phyloP scores from a whole-genome alignment of 1,140 invertebrate species.

The Paramacrobiotus metropolitanus region DNA sequence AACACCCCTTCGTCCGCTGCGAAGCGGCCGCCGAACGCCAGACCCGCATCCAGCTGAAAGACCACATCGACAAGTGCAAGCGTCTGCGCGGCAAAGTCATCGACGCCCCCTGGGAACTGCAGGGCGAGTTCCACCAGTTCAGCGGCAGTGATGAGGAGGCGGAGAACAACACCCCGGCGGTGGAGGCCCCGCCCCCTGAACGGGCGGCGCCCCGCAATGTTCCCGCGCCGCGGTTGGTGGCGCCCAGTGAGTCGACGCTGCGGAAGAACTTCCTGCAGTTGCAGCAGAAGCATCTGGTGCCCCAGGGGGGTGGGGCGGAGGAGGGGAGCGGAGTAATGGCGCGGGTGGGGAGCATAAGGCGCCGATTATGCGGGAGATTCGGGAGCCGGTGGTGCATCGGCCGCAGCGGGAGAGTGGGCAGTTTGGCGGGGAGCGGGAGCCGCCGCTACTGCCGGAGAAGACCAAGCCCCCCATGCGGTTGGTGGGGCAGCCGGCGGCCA shows the following conservation, averaged over 20 bases:
- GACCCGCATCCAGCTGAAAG: constrained; percentile 91
- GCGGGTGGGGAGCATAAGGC: too few relatives aligned
- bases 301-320: too few relatives aligned
- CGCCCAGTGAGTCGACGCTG: constrained; percentile 23
- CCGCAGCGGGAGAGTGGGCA: constrained; percentile 12
- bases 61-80: constrained; percentile 72
- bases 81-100: constrained; percentile 7
- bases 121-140: constrained; percentile 4
- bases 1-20: constrained; percentile 87
- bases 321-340: too few relatives aligned
- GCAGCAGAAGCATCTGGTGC: constrained; percentile 22
- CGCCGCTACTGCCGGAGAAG: constrained; percentile 11
- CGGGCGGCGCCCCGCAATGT: not conserved
- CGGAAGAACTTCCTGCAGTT: constrained; percentile 26
- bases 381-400: constrained; percentile 12
- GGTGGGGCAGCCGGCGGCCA: constrained; percentile 17
- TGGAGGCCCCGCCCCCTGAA: not conserved
- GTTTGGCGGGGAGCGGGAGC: constrained; percentile 5
- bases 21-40: constrained; percentile 94
- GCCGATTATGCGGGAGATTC: constrained; percentile 11
- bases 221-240: constrained; percentile 11
- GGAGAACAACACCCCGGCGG: constrained; percentile 7
- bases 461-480: constrained; percentile 15
- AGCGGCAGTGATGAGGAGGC: not conserved
- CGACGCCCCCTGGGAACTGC: not conserved